These are phyloP conservation scores for Ladona fulva DNA, from an alignment of 1,140 invertebrate genomes.

Conservation along the genomic window DNA sequence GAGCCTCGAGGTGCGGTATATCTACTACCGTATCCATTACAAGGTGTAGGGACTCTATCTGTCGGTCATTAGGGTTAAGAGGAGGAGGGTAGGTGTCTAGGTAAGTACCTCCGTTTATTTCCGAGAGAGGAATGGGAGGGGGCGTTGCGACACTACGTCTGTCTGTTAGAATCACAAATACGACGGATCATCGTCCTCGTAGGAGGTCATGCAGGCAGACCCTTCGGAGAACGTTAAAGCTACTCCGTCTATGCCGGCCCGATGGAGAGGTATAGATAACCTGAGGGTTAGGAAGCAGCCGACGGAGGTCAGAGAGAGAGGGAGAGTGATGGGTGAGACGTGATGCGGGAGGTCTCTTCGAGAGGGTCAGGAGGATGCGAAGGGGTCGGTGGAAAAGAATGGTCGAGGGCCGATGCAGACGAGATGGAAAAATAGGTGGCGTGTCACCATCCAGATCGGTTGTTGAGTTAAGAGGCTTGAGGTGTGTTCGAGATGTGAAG, in stretches of 20 bases:
- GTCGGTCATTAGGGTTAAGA: neutral
- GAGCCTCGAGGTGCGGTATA: too few relatives aligned
- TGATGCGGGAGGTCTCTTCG: neutral
- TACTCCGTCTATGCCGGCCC: neutral
- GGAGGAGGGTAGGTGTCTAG: neutral
- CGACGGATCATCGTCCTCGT: neutral
- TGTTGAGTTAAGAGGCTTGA: too few relatives aligned
- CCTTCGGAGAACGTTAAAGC: neutral
- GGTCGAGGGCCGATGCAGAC: neutral
- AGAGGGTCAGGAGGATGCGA: neutral
- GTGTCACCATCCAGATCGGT: too few relatives aligned
- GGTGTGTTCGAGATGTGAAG: too few relatives aligned
- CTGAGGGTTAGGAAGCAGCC: too few relatives aligned
- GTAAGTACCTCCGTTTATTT: neutral
- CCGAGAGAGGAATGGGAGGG: too few relatives aligned
- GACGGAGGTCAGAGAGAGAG: neutral
- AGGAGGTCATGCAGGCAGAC: neutral
- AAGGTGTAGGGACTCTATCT: too few relatives aligned
- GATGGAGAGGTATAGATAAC: neutral
- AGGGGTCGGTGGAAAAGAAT: neutral
- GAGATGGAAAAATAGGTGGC: too few relatives aligned
- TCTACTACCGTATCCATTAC: too few relatives aligned
- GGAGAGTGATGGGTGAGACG: neutral
- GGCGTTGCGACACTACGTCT: neutral
- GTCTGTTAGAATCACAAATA: neutral